These are phyloP conservation scores for Stigmatopora nigra DNA, from an alignment of 2,113 vertebrate genomes.

Conservation along the genomic window DNA sequence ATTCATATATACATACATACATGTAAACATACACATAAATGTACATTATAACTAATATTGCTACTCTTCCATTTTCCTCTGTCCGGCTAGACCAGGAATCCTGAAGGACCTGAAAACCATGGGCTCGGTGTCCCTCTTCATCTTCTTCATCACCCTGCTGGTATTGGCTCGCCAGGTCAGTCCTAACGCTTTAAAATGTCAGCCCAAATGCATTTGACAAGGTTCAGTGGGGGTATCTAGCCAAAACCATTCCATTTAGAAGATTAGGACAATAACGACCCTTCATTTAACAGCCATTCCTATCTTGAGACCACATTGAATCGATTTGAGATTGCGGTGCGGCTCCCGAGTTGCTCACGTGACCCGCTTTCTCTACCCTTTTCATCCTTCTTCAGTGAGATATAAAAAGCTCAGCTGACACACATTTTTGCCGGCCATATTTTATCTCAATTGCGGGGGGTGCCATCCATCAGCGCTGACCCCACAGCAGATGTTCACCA, in stretches of 20 bases:
- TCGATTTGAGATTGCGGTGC: background rate
- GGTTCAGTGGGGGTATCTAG: background rate
- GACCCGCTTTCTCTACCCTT: slow-evolving; percentile 5
- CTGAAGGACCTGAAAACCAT: slow-evolving; percentile 96
- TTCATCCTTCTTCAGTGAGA: slow-evolving; percentile 11
- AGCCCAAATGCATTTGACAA: background rate
- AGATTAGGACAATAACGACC: background rate
- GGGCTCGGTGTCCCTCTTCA: slow-evolving; percentile 92
- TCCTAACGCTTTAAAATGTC: background rate
- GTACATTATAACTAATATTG: background rate
- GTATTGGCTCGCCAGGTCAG: slow-evolving; percentile 95
- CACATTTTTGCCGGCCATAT: slow-evolving; percentile 28
- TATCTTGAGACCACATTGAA: background rate
- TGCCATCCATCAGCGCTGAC: slow-evolving; percentile 47
- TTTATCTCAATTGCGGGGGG: slow-evolving; percentile 25
- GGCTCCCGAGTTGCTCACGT: background rate
- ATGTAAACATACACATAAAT: no score
- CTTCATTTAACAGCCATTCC: no score
- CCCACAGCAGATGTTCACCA: slow-evolving; percentile 49
- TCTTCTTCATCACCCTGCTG: slow-evolving; percentile 92
- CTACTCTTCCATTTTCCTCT: background rate
- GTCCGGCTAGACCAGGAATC: slow-evolving; percentile 80
- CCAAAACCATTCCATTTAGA: background rate
- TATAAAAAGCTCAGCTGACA: slow-evolving; percentile 34
- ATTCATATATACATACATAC: no score